Evolutionary conservation across 2,113 vertebrate species (phyloP), one percentile per base, ranked within the genome.

Genomic region (sheep (Ovis aries)): DNA sequence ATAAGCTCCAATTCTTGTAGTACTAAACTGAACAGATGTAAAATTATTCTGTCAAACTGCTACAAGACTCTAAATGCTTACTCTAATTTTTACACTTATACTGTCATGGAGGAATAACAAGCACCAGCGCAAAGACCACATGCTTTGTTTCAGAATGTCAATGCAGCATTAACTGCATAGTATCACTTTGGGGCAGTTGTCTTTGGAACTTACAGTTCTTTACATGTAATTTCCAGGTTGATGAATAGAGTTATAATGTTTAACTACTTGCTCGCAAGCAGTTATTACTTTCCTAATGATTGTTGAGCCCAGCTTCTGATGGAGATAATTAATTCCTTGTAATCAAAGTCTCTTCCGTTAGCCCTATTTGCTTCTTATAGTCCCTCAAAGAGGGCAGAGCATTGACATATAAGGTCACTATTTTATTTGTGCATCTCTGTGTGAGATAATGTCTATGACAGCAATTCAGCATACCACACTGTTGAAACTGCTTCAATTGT

Each of bases 341-440:
- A 87, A 92, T 50, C 29, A 31, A 86, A 15, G 67, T 64, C 50
- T 91, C n/a, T 53, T 53, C 13, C 19, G 11, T 4, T 64, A 27
- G 12, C 31, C 1, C 17, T 60, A 16, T 86, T 91, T 67, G 48
- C 31, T 53, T 71, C 77, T 88, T 60, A 33, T 64, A 31, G 89
- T 64, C 27, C 31, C 83, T 91, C 33, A 91, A 92, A 90, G 43
- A 82, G 7, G 29, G 10, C 27, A 96, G 10, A 43, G 48, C 52
- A 29, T 78, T 90, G 9, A 60, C 15, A 80, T 6, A 2, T 90
- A 74, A 67, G 19, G 33, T 52, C 40, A 84, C 27, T 92, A 11
- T 40, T 93, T 64, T 83, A n/a, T 90, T 43, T 88, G 14, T 62
- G 16, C 36, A 40, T 88, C 48, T 88, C 53, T 93, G 29, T 94